These are phyloP conservation scores for Crocodylus rhombifer DNA, from an alignment of 2,797 vertebrate genomes.

Conservation along the genomic window DNA sequence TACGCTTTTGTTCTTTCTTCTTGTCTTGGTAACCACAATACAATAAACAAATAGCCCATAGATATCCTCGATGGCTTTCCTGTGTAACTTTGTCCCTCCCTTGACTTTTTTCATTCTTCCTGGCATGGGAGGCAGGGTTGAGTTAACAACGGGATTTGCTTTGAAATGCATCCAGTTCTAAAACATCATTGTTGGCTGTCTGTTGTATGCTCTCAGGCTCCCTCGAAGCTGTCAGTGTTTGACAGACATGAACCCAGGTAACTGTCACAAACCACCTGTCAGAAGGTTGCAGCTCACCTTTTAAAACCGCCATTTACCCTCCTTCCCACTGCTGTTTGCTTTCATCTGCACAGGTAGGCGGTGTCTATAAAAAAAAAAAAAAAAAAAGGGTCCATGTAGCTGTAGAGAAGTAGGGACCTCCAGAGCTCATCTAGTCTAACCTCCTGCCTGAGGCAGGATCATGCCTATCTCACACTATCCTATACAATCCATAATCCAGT, in stretches of 20 bases:
- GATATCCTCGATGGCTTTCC: not conserved
- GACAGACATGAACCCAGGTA: not conserved
- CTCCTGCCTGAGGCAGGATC: too few relatives aligned
- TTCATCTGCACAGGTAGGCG: not conserved
- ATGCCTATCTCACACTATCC: too few relatives aligned
- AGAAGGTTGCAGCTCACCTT: not conserved
- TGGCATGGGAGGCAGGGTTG: not conserved
- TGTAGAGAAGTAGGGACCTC: not conserved
- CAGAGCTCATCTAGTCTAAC: too few relatives aligned
- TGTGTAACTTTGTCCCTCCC: not conserved
- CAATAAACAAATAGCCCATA: slow-evolving; percentile 67
- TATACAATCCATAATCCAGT: too few relatives aligned
- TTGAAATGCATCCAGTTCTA: not conserved
- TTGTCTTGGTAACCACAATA: slow-evolving; percentile 67
- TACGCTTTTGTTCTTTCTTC: slow-evolving; percentile 71
- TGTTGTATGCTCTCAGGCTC: not conserved
- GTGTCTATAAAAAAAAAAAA: too few relatives aligned
- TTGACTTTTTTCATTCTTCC: not conserved
- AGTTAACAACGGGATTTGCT: not conserved
- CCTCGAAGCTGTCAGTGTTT: not conserved
- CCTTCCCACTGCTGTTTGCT: not conserved
- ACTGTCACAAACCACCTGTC: not conserved
- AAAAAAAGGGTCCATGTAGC: not conserved
- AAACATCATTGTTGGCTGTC: not conserved
- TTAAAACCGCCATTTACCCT: not conserved